phyloP scores from a whole-genome alignment of 2,113 vertebrate genomes.

The Trichomycterus rosablanca region DNA sequence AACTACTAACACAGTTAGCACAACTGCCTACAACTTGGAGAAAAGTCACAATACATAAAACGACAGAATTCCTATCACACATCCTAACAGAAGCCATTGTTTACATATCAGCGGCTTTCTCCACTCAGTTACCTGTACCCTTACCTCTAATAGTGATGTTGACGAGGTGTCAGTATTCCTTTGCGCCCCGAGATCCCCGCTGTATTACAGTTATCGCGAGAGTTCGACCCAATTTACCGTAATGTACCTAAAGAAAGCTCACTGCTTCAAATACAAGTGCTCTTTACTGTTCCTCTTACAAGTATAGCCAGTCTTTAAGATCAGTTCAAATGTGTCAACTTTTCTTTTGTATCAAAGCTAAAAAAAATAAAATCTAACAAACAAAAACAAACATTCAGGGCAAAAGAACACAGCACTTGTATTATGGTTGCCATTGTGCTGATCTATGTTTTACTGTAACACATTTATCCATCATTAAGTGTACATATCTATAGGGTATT shows the following conservation, averaged over 20 bases:
- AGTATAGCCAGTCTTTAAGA: too few species aligned
- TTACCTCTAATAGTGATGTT: slow-evolving; percentile 25
- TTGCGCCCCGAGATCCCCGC: slow-evolving; percentile 14
- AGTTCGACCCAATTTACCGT: slow-evolving; percentile 15
- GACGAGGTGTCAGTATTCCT: slow-evolving; percentile 34
- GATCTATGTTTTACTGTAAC: too few species aligned
- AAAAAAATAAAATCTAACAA: background rate
- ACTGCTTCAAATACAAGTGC: background rate
- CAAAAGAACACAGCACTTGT: too few species aligned
- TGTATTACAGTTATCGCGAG: slow-evolving; percentile 33
- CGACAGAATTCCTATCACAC: background rate
- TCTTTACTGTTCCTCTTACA: background rate
- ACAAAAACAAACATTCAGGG: too few species aligned
- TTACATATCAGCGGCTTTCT: too few species aligned
- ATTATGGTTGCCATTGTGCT: too few species aligned
- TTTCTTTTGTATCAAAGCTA: too few species aligned
- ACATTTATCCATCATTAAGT: too few species aligned
- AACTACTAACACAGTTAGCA: background rate
- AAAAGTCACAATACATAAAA: background rate
- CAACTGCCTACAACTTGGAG: background rate
- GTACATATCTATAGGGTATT: too few species aligned
- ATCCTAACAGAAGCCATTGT: background rate
- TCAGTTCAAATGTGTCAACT: too few species aligned
- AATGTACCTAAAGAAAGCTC: slow-evolving; percentile 15
- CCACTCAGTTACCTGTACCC: slow-evolving; percentile 25